Base-by-base conservation (phyloP, 2,113 vertebrate species). In the Octodon degus region DNA sequence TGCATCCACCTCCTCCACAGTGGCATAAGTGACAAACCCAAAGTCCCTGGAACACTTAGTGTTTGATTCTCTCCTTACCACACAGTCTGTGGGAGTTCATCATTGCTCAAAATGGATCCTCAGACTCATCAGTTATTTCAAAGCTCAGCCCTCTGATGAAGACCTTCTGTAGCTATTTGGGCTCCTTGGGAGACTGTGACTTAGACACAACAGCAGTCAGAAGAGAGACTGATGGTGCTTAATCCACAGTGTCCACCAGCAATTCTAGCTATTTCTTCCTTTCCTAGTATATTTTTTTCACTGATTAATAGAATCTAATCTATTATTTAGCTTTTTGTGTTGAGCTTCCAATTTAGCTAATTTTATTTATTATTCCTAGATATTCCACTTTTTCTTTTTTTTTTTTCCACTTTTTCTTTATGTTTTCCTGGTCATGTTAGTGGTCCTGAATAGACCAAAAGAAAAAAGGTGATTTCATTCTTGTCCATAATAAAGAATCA, bases 311-410 rank as follows among this genome's bases (percentile, higher is more conserved):
- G 58, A 91, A 7, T 85, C 80, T 81, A 81, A 93, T 55, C 27
- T 79, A 27, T 34, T 88, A 62, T 72, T 58, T 72, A 89, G 53
- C 37, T 89, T 80, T 65, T 68, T 81, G 6, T 34, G n/a, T 11
- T 72, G 65, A 62, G n/a, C 92, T 93, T 79, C 12, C 81, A 60
- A 82, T 67, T 94, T 94, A 13, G 67, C 6, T 81, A 50, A 67
- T 76, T 30, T 20, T 82, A 17, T 43, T 67, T 95, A 81, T 89
- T n/a, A 77, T 68, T 77, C 62, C 37, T 79, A 50, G 4, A 63
- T 79, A 7, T 65, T 87, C 40, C 68, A 1, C 62, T 91, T 89
- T 4, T 58, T 96, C 47, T 50, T 50, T 8, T 50, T 50, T 8
- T 8, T 50, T 50, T 8, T 50, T 50, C 47, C 8, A 6, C 47